A percentile compares a stretch with the other conserved stretches of the same genome.
These are phyloP conservation scores for Melanotaenia duboulayi DNA, from an alignment of 2,113 vertebrate genomes.

Conservation along the genomic window DNA sequence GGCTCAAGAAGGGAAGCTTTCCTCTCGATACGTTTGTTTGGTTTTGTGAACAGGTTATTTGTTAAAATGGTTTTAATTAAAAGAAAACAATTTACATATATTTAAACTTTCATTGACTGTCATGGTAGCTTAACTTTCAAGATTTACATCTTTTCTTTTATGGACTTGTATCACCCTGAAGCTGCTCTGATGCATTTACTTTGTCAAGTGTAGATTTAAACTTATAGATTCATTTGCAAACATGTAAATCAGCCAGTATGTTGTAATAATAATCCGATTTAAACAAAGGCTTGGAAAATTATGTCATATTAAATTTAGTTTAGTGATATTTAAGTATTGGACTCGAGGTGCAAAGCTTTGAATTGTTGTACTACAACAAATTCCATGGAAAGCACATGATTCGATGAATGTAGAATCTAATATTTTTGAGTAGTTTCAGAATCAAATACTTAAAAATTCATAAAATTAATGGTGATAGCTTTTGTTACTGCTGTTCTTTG, in stretches of 20 bases:
- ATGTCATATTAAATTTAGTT: too few relatives aligned
- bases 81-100: constrained; percentile 10
- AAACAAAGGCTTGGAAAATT: too few relatives aligned
- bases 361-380: too few relatives aligned
- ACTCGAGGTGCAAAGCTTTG: too few relatives aligned
- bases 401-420: too few relatives aligned
- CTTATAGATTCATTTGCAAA: not conserved
- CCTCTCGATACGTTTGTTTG: constrained; percentile 30
- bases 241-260: not conserved
- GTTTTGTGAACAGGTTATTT: constrained; percentile 24
- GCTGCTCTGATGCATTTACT: not conserved
- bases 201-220: not conserved
- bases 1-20: constrained; percentile 17
- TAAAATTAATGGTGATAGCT: too few relatives aligned
- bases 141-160: not conserved
- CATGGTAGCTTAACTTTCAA: not conserved
- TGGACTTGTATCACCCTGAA: not conserved
- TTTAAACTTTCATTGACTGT: not conserved
- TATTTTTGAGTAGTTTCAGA: too few relatives aligned
- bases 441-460: too few relatives aligned
- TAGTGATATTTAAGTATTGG: too few relatives aligned
- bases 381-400: too few relatives aligned
- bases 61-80: constrained; percentile 34
- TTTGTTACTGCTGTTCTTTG: too few relatives aligned
- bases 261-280: too few relatives aligned